phyloP scores from a whole-genome alignment of 92 coral and sea anemone species.

The Epizoanthus ramosus region DNA sequence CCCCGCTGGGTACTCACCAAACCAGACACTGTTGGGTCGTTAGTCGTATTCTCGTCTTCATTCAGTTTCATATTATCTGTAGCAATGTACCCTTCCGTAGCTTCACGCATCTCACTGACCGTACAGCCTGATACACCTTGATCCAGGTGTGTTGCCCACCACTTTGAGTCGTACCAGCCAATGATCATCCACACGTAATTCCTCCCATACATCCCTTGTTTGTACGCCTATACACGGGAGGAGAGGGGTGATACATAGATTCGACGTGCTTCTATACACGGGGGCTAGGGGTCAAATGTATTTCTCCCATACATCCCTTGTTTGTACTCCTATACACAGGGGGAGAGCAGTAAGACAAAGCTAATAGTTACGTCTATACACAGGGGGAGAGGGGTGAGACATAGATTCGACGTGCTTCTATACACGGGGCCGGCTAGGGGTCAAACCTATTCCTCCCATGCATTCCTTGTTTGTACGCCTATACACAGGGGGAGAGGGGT shows the following conservation, averaged over 20 bases:
- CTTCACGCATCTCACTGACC: conserved; percentile 50
- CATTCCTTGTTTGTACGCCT: conserved; percentile 45
- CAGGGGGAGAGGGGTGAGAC: no score
- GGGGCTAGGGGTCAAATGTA: neutral
- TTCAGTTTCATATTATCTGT: conserved; percentile 71
- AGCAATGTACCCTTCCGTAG: conserved; percentile 57
- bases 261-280: no score
- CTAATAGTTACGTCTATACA: no score
- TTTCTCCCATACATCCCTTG: conserved; percentile 62
- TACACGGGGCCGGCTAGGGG: no score
- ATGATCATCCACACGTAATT: conserved; percentile 71
- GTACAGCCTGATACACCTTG: conserved; percentile 45
- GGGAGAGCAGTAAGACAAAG: no score
- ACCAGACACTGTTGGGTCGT: conserved; percentile 54
- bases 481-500: no score
- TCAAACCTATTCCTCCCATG: conserved; percentile 29
- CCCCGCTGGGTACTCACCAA: conserved; percentile 20
- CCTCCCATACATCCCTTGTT: conserved; percentile 64
- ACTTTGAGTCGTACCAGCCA: conserved; percentile 70
- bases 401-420: no score
- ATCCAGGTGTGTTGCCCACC: conserved; percentile 67
- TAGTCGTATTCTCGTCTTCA: conserved; percentile 62
- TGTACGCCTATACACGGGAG: conserved; percentile 49
- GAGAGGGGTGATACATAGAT: no score
- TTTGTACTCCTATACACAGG: conserved; percentile 53